Percentiles rank a stretch among this genome's conserved stretches.
phyloP scores from a whole-genome alignment of 2,888 invertebrate species.

The Leptopilina syphax region DNA sequence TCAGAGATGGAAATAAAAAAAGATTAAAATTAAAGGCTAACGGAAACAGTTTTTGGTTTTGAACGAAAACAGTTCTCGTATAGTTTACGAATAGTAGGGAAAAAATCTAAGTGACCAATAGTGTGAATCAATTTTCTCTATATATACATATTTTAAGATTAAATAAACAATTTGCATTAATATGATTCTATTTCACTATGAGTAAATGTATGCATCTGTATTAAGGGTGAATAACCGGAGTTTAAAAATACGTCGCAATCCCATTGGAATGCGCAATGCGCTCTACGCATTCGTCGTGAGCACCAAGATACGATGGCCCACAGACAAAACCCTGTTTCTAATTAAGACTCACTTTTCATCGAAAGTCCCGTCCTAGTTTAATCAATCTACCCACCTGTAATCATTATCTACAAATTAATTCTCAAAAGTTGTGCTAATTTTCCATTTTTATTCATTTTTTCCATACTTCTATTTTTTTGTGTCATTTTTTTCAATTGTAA shows the following conservation, averaged over 20 bases:
- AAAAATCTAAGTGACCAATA: too few species aligned
- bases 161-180: not conserved
- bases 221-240: slow-evolving; percentile 75
- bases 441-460: too few species aligned
- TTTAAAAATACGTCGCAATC: slow-evolving; percentile 73
- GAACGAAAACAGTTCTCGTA: too few species aligned
- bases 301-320: slow-evolving; percentile 71
- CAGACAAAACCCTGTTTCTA: slow-evolving; percentile 71
- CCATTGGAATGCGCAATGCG: slow-evolving; percentile 73
- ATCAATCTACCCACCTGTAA: slow-evolving; percentile 35
- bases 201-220: slow-evolving; percentile 49
- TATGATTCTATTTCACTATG: not conserved
- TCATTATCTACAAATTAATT: slow-evolving; percentile 5
- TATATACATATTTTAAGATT: not conserved
- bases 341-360: slow-evolving; percentile 70
- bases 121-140: not conserved
- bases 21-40: too few species aligned
- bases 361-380: slow-evolving; percentile 67
- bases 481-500: too few species aligned
- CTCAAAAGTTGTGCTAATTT: not conserved
- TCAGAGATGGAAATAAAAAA: too few species aligned
- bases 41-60: too few species aligned
- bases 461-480: too few species aligned
- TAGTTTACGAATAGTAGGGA: too few species aligned
- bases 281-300: slow-evolving; percentile 63